A percentile compares a stretch with the other conserved stretches of the same genome.
Conservation (phyloP, 2,797 vertebrate species). For the Sitta carolinensis region DNA sequence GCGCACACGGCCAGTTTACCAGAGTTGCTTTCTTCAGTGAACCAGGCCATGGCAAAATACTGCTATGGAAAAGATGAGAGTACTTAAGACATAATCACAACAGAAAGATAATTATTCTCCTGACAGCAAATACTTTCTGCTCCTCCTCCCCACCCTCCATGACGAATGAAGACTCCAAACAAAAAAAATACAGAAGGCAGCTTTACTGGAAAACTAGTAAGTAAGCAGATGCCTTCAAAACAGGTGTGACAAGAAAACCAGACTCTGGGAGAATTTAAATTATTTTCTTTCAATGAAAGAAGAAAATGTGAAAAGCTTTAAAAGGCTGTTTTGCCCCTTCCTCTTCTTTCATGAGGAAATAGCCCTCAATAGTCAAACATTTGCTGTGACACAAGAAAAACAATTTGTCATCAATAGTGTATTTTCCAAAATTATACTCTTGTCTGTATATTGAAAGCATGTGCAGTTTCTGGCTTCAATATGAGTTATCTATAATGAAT, state of each 20-base stretch:
- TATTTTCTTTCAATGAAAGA: not conserved
- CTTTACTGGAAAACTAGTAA: constrained; percentile 1
- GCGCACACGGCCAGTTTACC: rapidly evolving
- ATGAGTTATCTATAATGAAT: constrained; percentile 15
- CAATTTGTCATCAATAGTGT: not conserved
- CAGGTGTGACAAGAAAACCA: constrained; percentile 44
- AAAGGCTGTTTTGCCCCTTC: not conserved
- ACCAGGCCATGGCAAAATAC: not conserved
- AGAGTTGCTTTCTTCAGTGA: not conserved
- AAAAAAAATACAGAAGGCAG: not conserved
- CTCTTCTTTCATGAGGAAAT: not conserved
- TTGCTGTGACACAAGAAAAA: constrained; percentile 6
- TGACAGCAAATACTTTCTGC: not conserved
- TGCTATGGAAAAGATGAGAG: not conserved
- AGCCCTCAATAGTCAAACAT: not conserved
- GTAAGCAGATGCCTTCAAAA: constrained; percentile 23
- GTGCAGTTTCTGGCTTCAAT: constrained; percentile 32
- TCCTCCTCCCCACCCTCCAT: not conserved
- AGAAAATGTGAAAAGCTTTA: not conserved
- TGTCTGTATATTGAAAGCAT: constrained; percentile 37
- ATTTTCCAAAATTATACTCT: constrained; percentile 31
- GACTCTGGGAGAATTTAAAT: not conserved
- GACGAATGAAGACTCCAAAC: not conserved
- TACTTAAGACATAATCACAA: not conserved
- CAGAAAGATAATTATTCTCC: not conserved